These are phyloP conservation scores for Standfussiana lucernea DNA, from an alignment of 2,888 invertebrate genomes.

Conservation along the genomic window DNA sequence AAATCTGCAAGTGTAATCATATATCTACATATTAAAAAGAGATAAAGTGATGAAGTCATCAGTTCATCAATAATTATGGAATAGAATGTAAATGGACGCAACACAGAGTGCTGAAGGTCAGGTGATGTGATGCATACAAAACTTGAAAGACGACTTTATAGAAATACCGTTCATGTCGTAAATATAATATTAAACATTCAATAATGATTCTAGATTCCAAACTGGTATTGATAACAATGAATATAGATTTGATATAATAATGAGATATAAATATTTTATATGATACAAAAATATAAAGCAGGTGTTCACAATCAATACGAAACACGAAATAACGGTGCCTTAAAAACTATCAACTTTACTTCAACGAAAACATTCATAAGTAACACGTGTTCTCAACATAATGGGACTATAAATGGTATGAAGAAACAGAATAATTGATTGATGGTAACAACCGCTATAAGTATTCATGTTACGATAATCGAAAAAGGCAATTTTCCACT, in stretches of 20 bases:
- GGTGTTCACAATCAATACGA: not conserved
- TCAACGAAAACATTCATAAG: not conserved
- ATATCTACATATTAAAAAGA: constrained; percentile 58
- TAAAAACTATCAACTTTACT: not conserved
- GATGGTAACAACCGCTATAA: constrained; percentile 10
- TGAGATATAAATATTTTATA: not conserved
- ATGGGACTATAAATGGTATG: constrained; percentile 8
- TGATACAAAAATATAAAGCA: not conserved
- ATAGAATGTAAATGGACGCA: constrained; percentile 44
- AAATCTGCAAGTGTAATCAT: constrained; percentile 54
- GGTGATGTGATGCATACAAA: constrained; percentile 27
- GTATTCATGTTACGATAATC: constrained; percentile 21
- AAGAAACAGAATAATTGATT: constrained; percentile 30
- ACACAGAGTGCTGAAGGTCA: constrained; percentile 35
- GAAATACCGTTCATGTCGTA: constrained; percentile 10
- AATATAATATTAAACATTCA: constrained; percentile 7
- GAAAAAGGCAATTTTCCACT: constrained; percentile 32
- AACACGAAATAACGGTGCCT: not conserved
- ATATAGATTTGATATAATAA: constrained; percentile 6
- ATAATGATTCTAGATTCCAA: constrained; percentile 4
- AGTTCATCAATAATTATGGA: constrained; percentile 24
- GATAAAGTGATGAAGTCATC: constrained; percentile 53
- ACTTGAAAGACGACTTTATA: constrained; percentile 29
- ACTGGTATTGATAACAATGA: constrained; percentile 12
- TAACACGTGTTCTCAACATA: constrained; percentile 20